Conservation (phyloP, 2,113 vertebrate genomes). For the Heliornis fulica region DNA sequence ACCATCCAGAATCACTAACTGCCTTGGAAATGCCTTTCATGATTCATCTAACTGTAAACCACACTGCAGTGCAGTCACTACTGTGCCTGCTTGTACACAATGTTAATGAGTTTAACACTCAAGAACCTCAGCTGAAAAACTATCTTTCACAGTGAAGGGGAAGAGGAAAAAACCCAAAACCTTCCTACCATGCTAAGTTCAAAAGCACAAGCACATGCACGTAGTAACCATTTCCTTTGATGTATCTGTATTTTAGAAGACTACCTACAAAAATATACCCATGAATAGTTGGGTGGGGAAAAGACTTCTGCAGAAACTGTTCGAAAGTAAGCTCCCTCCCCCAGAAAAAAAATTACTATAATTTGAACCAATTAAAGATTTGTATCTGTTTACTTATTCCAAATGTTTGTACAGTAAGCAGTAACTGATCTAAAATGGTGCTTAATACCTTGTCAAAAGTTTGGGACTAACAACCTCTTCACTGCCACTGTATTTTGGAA, state of each 20-base stretch:
- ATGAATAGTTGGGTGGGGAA: background rate
- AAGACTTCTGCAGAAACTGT: background rate
- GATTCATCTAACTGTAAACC: background rate
- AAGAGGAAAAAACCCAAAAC: background rate
- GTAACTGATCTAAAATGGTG: background rate
- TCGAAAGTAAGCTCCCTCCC: background rate
- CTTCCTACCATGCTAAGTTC: background rate
- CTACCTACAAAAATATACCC: background rate
- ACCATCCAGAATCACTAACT: background rate
- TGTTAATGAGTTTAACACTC: background rate
- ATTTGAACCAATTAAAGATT: background rate
- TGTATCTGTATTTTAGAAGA: background rate
- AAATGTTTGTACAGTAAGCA: background rate
- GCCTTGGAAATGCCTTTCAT: background rate
- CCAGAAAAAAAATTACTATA: background rate
- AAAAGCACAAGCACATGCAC: background rate
- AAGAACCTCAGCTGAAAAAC: background rate
- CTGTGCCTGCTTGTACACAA: rapidly evolving
- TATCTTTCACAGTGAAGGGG: background rate
- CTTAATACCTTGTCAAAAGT: too few relatives aligned
- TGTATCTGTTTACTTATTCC: background rate
- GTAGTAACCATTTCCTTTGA: background rate
- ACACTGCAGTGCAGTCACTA: background rate
- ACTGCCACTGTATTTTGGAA: background rate
- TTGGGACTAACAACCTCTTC: background rate